These are phyloP conservation scores for Drosophila tripunctata DNA, from an alignment of 2,888 invertebrate genomes.

Conservation along the genomic window DNA sequence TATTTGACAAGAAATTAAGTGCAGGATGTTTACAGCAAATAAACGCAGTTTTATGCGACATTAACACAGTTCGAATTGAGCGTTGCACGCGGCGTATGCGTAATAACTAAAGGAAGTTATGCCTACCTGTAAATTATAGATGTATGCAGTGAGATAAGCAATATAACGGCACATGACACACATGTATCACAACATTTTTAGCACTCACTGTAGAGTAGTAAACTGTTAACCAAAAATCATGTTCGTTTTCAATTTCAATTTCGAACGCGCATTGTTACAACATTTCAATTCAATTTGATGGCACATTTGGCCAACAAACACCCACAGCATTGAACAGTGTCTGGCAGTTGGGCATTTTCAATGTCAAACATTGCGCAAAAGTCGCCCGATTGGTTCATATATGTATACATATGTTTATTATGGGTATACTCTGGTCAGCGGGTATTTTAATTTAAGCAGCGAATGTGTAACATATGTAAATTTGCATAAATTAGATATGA, in stretches of 20 bases:
- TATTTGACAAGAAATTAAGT: constrained; percentile 46
- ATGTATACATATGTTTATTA: neutral
- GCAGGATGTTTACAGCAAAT: constrained; percentile 68
- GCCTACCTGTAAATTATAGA: constrained; percentile 27
- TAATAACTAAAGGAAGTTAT: constrained; percentile 31
- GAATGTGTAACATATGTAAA: constrained; percentile 17
- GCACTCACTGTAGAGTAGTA: constrained; percentile 30
- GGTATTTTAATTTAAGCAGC: constrained; percentile 7
- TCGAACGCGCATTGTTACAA: constrained; percentile 66
- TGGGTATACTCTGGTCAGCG: neutral
- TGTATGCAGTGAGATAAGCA: constrained; percentile 40
- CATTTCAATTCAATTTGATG: constrained; percentile 62
- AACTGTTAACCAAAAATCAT: constrained; percentile 6
- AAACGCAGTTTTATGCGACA: constrained; percentile 47
- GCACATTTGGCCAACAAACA: constrained; percentile 69
- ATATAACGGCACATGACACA: neutral
- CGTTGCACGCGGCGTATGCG: constrained; percentile 39
- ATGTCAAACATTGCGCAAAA: constrained; percentile 74
- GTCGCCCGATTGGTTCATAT: constrained; percentile 45
- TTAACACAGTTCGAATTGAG: constrained; percentile 24
- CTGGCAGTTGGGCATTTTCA: constrained; percentile 68
- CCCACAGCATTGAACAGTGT: constrained; percentile 53
- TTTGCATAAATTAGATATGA: neutral
- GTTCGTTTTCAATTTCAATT: constrained; percentile 46
- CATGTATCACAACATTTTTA: constrained; percentile 18